Base-by-base conservation (phyloP, 2,888 invertebrate species). In the Arrhopalites spinosus region DNA sequence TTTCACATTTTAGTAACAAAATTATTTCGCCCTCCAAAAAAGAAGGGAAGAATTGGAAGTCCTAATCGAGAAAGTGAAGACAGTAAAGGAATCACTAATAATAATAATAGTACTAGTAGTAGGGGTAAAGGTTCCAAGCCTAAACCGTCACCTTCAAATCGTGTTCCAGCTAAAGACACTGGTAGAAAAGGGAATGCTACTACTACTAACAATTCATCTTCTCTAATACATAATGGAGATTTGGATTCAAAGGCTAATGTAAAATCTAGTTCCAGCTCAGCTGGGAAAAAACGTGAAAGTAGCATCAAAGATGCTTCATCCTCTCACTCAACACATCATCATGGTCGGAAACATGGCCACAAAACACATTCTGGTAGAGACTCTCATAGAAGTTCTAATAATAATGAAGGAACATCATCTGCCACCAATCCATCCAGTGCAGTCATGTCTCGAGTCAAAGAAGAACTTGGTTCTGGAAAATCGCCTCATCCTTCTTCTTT, bases 151-250 rank as follows among this genome's bases (percentile, higher is more conserved):
- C 73, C 77, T n/a, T 73, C 80, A 11, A 81, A 82, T 68, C 79
- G 82, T 23, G 81, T 82, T 23, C 80, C 80, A 72, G 81, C 79
- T 75, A 83, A 83, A 79, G 83, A 81, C 72, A 81, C 78, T 76
- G 79, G 78, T 53, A 78, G 74, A 50, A 82, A 82, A 53, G 20
- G 20, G 2, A 29, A 17, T 30, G 7, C 73, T 13, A 20, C 63
- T 5, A 56, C 69, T 75, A 43, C 29, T 61, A 11, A n/a, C n/a
- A 53, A n/a, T 20, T 47, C 64, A 25, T 74, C 80, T 13, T 71
- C 73, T 64, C 73, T 67, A 25, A 75, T 77, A 43, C 81, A 81
- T 53, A 82, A 82, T 68, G 82, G 81, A 23, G 80, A 80, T 43
- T 17, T 81, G 17, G 78, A 79, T 45, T 25, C 77, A 13, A 74